Evolutionary conservation across 1,140 invertebrate genomes (phyloP), one percentile per base, ranked within the genome.

Genomic region (Scaptomyza montana): DNA sequence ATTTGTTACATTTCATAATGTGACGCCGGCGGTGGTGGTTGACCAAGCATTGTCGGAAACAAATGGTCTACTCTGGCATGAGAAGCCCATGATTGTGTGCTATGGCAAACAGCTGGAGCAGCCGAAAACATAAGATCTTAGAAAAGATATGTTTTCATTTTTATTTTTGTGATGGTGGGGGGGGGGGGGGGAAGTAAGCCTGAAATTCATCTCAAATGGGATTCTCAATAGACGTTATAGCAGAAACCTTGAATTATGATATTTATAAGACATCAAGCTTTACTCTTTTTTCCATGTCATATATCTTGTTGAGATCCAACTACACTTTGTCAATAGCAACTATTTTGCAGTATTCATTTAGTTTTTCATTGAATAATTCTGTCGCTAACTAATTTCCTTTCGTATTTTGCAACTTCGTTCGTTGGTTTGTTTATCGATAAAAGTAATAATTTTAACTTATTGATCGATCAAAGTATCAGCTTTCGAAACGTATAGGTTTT

Each of bases 51-150:
- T 98, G 0, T 93, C 94, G 78, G 96, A 98, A 92, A 98, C 97
- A 6, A 98, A 98, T 93, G 97, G n/a, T 97, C 94, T 97, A 96
- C 78, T 98, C 95, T 95, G 96, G 96, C 28, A 95, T 95, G 51
- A 69, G 6, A 87, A 87, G n/a, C 78, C 82, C 28, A 87, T 87
- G 84, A 79, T 87, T n/a, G 82, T 87, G 0, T 97, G 97, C 85
- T 98, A 96, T 94, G 96, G 96, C 16, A 95, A 96, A 92, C 70
- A 86, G 51, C 81, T 77, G 28, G 25, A 41, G 36, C 3, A 39
- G 9, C 21, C 21, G 21, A 25, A 25, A 25, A 3, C 21, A 25
- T 25, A 25, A 39, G 9, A 39, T 12, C 9, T 39, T 8, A 39
- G 10, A 39, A 30, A 2, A 9, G 1, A 36, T 9, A 1, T 9